Percentiles rank a stretch among this genome's conserved stretches.
Evolutionary conservation across 2,797 vertebrate species (phyloP).

Genomic region (Smutsia gigantea): DNA sequence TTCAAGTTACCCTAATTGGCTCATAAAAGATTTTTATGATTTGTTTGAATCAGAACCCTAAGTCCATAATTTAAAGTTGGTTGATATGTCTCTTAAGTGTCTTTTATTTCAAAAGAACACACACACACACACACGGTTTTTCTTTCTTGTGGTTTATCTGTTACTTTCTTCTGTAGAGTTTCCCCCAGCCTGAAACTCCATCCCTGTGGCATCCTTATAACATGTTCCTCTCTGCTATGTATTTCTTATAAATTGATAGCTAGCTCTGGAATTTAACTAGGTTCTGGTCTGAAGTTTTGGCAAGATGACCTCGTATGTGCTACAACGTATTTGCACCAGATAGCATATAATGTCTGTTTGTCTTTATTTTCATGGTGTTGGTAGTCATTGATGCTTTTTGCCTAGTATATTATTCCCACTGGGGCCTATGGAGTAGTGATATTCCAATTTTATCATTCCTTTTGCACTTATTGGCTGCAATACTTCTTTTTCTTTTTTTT

Average conservation of each 20-base stretch:
- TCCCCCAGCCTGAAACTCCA: not conserved
- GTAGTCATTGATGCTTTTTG: not conserved
- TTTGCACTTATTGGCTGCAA: not conserved
- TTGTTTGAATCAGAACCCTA: slow-evolving; percentile 1
- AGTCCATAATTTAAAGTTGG: not conserved
- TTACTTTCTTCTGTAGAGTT: not conserved
- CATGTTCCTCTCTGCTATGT: not conserved
- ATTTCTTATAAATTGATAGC: not conserved
- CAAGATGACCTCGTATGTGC: not conserved
- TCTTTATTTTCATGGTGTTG: not conserved
- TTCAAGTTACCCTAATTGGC: not conserved
- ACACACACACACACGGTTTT: not conserved
- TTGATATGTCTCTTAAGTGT: not conserved
- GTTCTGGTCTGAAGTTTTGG: not conserved
- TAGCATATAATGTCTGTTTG: not conserved
- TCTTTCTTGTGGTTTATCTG: not conserved
- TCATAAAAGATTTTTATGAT: slow-evolving; percentile 40
- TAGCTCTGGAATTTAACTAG: not conserved
- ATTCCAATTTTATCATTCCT: not conserved
- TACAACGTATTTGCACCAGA: not conserved
- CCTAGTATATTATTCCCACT: not conserved
- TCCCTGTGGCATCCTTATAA: not conserved
- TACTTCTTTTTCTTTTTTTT: not conserved
- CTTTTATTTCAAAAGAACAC: not conserved
- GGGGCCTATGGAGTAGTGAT: not conserved